Conservation (phyloP, 2,888 invertebrate genomes). For the Cataglyphis altisquamis region DNA sequence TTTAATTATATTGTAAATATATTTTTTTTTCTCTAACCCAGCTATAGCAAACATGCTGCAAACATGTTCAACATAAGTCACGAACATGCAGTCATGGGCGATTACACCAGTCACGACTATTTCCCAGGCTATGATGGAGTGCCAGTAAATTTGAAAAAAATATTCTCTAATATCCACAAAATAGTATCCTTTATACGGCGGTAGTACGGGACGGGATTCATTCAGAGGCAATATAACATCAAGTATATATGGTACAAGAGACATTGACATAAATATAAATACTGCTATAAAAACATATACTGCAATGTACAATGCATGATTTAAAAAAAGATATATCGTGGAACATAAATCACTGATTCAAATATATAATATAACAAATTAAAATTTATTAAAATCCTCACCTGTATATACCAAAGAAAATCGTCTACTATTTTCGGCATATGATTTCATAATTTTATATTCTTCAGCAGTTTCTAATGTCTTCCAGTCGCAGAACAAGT, state of each 20-base stretch:
- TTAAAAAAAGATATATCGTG: too few relatives aligned
- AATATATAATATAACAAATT: background rate
- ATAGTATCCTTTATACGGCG: slow-evolving; percentile 17
- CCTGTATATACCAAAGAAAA: slow-evolving; percentile 23
- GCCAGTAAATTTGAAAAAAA: slow-evolving; percentile 16
- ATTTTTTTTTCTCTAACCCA: slow-evolving; percentile 19
- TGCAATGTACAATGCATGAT: background rate
- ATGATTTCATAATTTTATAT: slow-evolving; percentile 22
- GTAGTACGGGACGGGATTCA: slow-evolving; percentile 8
- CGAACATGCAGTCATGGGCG: slow-evolving; percentile 22
- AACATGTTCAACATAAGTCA: slow-evolving; percentile 19
- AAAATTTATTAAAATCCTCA: background rate
- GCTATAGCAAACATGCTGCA: slow-evolving; percentile 28
- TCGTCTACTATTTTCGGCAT: slow-evolving; percentile 16
- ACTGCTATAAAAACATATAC: background rate
- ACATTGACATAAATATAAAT: background rate
- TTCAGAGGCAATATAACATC: slow-evolving; percentile 33
- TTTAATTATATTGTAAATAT: background rate
- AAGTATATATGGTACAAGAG: background rate
- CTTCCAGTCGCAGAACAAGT: slow-evolving; percentile 13
- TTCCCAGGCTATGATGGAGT: slow-evolving; percentile 7
- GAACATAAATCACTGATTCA: background rate
- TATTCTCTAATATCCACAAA: slow-evolving; percentile 24
- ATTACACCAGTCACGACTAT: slow-evolving; percentile 2
- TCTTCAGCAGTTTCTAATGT: slow-evolving; percentile 11